phyloP scores from a whole-genome alignment of 2,888 invertebrate genomes.

The Adelphocoris suturalis region DNA sequence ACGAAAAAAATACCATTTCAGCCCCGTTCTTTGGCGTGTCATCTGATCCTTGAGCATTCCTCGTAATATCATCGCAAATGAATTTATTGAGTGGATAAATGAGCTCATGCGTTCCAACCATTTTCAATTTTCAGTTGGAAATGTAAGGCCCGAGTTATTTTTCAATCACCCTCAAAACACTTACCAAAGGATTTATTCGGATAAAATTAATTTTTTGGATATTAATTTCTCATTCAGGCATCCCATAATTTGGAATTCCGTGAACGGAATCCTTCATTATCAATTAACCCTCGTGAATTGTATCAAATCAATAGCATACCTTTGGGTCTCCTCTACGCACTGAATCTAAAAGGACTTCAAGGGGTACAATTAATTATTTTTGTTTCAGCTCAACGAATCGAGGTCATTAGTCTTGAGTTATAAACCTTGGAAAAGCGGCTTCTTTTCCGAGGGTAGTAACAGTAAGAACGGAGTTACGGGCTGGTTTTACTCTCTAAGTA shows the following conservation, averaged over 20 bases:
- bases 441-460: background rate
- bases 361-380: slow-evolving; percentile 4
- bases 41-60: too few species aligned
- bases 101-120: too few species aligned
- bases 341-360: background rate
- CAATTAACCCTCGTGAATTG: background rate
- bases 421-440: background rate
- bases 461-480: slow-evolving; percentile 12
- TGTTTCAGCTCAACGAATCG: background rate
- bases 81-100: too few species aligned
- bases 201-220: too few species aligned
- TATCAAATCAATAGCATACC: background rate
- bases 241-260: background rate
- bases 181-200: too few species aligned
- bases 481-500: slow-evolving; percentile 4
- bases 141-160: too few species aligned
- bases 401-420: slow-evolving; percentile 1
- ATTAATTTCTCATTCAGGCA: too few species aligned
- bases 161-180: too few species aligned
- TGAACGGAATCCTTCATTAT: background rate
- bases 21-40: too few species aligned
- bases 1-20: too few species aligned
- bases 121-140: too few species aligned
- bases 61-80: too few species aligned
- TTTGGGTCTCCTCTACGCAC: background rate